These are phyloP conservation scores for Ecdyonurus torrentis DNA, from an alignment of 2,888 invertebrate genomes.

Conservation along the genomic window DNA sequence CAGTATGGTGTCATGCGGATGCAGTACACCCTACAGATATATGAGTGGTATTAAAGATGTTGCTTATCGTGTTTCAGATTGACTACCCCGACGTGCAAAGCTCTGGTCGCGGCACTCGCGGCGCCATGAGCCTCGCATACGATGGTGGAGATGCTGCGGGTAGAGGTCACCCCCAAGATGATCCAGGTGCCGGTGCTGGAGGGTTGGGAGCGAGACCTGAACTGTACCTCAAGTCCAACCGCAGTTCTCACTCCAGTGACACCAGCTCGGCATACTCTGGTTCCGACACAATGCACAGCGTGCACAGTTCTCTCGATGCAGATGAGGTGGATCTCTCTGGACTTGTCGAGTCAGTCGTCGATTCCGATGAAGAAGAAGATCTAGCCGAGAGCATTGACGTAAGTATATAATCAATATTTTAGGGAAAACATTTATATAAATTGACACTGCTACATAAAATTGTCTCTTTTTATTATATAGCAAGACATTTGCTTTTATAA, in stretches of 20 bases:
- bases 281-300: conserved; percentile 89
- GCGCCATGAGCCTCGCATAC: neutral
- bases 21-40: no score
- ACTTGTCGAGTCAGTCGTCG: conserved; percentile 86
- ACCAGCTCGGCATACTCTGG: conserved; percentile 94
- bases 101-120: neutral
- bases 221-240: conserved; percentile 67
- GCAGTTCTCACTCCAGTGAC: conserved; percentile 77
- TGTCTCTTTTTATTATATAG: no score
- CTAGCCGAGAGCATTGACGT: conserved; percentile 78
- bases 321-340: conserved; percentile 85
- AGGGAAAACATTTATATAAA: no score
- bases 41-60: no score
- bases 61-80: neutral
- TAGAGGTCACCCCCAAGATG: neutral
- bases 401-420: no score
- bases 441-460: no score
- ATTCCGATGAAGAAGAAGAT: conserved; percentile 91
- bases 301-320: conserved; percentile 64
- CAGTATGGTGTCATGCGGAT: no score
- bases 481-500: no score
- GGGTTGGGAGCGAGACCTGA: conserved; percentile 34
- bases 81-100: neutral
- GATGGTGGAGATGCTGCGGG: neutral
- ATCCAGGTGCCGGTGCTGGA: neutral